Evolutionary conservation across 2,113 vertebrate genomes (phyloP).

Genomic region (Petromus typicus): DNA sequence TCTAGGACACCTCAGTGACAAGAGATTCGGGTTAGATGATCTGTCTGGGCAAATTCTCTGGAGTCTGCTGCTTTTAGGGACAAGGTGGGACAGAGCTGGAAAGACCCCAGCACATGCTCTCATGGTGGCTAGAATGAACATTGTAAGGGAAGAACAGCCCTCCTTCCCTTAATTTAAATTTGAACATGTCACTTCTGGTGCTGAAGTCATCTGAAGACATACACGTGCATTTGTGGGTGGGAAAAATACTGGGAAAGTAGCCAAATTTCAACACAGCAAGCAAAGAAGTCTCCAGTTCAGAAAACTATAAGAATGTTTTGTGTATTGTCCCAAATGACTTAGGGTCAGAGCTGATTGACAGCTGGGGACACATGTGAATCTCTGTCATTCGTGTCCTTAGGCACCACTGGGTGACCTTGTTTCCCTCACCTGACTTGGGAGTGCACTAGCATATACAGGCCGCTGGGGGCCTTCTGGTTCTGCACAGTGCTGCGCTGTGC

Average conservation of each 20-base stretch:
- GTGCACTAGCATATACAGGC: too few species aligned
- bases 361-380: too few species aligned
- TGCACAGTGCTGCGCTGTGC: too few species aligned
- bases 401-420: too few species aligned
- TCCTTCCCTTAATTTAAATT: neutral
- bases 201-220: neutral
- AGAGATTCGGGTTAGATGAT: neutral
- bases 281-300: neutral
- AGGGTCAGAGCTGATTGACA: too few species aligned
- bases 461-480: too few species aligned
- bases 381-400: too few species aligned
- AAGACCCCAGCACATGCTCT: neutral
- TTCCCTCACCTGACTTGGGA: too few species aligned
- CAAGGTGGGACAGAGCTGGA: neutral
- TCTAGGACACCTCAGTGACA: neutral
- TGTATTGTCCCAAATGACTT: neutral
- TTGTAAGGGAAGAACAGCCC: neutral
- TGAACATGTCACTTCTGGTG: neutral
- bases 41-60: neutral
- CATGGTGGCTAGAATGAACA: too few species aligned
- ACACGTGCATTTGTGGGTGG: neutral
- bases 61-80: neutral
- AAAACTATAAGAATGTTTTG: neutral
- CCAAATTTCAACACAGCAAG: neutral
- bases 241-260: neutral